These are phyloP conservation scores for Saturnia japonica DNA, from an alignment of 2,888 invertebrate genomes.

Conservation along the genomic window DNA sequence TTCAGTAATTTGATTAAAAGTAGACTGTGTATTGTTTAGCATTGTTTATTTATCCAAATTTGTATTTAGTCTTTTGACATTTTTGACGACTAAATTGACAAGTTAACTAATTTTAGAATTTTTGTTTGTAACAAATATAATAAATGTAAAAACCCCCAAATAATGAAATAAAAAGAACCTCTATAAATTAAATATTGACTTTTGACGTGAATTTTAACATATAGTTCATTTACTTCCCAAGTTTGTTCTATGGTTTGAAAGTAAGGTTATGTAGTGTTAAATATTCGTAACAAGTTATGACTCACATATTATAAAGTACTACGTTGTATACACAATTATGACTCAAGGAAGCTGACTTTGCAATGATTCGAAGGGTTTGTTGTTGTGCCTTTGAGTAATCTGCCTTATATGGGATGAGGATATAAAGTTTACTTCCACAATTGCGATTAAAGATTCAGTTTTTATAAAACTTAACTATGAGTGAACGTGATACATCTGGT, in stretches of 20 bases:
- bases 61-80: conserved; percentile 24
- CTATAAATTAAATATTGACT: background rate
- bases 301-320: too few species aligned
- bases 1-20: background rate
- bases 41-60: background rate
- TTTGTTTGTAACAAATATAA: conserved; percentile 34
- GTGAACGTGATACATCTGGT: conserved; percentile 64
- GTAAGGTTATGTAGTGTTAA: conserved; percentile 59
- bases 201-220: background rate
- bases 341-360: conserved; percentile 53
- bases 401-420: conserved; percentile 66
- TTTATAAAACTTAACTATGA: conserved; percentile 52
- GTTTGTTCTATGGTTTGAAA: conserved; percentile 45
- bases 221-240: conserved; percentile 1
- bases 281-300: conserved; percentile 42
- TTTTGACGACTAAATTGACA: conserved; percentile 66
- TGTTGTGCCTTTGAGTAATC: conserved; percentile 48
- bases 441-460: conserved; percentile 40
- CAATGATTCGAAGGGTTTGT: conserved; percentile 63
- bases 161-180: conserved; percentile 23
- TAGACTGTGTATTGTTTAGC: background rate
- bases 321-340: too few species aligned
- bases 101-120: conserved; percentile 62
- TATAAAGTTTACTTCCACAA: conserved; percentile 27
- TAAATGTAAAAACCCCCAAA: conserved; percentile 26